Evolutionary conservation across 1,140 invertebrate genomes (phyloP).

Genomic region (Bemisia tabaci): DNA sequence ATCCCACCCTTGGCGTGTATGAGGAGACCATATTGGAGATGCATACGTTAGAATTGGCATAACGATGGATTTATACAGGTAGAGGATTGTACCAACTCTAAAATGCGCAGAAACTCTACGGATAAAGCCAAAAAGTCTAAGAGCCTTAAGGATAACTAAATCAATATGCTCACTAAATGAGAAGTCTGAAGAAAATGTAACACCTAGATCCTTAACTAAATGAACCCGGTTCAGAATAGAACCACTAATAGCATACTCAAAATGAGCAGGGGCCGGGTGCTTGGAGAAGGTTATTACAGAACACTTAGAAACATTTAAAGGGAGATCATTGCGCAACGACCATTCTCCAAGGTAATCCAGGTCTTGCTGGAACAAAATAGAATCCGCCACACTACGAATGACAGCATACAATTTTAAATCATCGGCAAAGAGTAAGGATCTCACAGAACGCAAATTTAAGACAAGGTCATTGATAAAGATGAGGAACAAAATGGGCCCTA

Average conservation of each 20-base stretch:
- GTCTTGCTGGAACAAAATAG: background rate
- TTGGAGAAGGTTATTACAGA: background rate
- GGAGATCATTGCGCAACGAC: background rate
- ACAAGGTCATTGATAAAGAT: conserved; percentile 8
- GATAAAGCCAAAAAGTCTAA: background rate
- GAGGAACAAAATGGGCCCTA: conserved; percentile 4
- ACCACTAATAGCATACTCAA: background rate
- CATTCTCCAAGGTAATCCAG: background rate
- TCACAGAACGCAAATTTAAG: background rate
- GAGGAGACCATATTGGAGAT: background rate
- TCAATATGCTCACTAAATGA: background rate
- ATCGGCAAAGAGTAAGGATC: background rate
- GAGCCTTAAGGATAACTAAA: background rate
- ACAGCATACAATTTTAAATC: conserved; percentile 6
- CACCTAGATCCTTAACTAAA: background rate
- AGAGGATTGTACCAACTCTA: background rate
- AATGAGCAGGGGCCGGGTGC: background rate
- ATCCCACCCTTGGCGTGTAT: no score
- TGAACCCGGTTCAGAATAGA: background rate
- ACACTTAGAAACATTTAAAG: background rate
- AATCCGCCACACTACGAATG: background rate
- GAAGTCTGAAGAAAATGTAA: background rate
- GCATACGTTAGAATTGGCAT: background rate
- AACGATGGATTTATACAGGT: background rate
- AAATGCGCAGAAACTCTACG: background rate